These are phyloP conservation scores for Centropyge bicolor DNA, from an alignment of 2,797 vertebrate species.

Conservation along the genomic window DNA sequence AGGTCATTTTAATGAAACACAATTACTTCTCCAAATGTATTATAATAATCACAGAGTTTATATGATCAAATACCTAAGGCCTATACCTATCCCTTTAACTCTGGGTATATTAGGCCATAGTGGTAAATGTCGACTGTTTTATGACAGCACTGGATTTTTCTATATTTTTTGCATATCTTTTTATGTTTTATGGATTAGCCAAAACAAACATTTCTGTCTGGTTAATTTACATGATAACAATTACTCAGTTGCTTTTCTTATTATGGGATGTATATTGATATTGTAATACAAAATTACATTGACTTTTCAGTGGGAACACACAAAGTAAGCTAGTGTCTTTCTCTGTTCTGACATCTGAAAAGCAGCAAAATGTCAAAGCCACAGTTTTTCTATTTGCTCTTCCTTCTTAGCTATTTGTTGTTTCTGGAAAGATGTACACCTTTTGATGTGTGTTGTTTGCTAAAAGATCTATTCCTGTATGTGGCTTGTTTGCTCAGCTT, in stretches of 20 bases:
- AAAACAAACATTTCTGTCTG: neutral
- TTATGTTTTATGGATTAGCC: neutral
- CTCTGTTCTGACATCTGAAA: neutral
- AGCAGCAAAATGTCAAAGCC: neutral
- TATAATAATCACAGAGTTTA: neutral
- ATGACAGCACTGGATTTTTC: neutral
- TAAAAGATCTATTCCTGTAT: too few relatives aligned
- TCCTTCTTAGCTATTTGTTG: neutral
- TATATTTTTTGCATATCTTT: neutral
- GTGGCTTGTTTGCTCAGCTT: conserved; percentile 64
- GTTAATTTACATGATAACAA: neutral
- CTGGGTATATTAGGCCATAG: neutral
- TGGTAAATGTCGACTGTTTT: neutral
- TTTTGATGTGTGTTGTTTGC: too few relatives aligned
- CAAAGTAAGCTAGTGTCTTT: neutral
- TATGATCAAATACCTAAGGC: neutral
- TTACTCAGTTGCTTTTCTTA: neutral
- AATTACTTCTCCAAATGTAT: neutral
- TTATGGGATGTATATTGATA: neutral
- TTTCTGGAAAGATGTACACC: neutral
- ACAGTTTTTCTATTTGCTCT: neutral
- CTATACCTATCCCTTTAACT: neutral
- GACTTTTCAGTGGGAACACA: neutral
- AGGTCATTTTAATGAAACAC: conserved; percentile 1
- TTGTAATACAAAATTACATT: neutral